Evolutionary conservation across 2,113 vertebrate genomes (phyloP).

Genomic region (Peucedramus taeniatus): DNA sequence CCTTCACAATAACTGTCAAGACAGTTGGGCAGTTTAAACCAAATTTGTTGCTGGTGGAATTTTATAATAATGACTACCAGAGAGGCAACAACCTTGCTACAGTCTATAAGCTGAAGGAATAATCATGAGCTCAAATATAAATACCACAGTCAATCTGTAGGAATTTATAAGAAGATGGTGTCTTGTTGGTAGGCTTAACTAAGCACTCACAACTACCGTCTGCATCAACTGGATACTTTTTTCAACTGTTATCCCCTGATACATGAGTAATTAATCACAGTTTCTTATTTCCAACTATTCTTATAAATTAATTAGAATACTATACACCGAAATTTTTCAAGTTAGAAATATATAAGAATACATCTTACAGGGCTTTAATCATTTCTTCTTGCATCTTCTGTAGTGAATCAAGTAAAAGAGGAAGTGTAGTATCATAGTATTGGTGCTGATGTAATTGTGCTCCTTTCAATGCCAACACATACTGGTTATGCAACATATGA

Average conservation of each 20-base stretch:
- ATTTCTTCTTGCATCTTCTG: slow-evolving; percentile 99
- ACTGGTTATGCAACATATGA: slow-evolving; percentile 94
- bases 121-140: neutral
- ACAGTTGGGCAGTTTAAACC: neutral
- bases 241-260: neutral
- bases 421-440: slow-evolving; percentile 82
- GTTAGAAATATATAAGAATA: neutral
- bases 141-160: neutral
- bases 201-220: neutral
- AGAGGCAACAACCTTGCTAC: neutral
- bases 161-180: neutral
- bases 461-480: slow-evolving; percentile 88
- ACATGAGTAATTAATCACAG: neutral
- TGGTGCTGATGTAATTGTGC: slow-evolving; percentile 93
- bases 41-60: neutral
- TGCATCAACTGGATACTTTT: neutral
- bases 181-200: neutral
- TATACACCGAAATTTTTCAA: neutral
- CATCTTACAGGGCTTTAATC: slow-evolving; percentile 85
- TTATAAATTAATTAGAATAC: neutral
- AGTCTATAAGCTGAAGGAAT: neutral
- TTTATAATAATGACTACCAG: neutral
- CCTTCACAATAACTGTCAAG: neutral
- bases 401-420: slow-evolving; percentile 88
- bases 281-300: neutral